Evolutionary conservation across 2,888 invertebrate species (phyloP).

Genomic region (Aphrophora alni): DNA sequence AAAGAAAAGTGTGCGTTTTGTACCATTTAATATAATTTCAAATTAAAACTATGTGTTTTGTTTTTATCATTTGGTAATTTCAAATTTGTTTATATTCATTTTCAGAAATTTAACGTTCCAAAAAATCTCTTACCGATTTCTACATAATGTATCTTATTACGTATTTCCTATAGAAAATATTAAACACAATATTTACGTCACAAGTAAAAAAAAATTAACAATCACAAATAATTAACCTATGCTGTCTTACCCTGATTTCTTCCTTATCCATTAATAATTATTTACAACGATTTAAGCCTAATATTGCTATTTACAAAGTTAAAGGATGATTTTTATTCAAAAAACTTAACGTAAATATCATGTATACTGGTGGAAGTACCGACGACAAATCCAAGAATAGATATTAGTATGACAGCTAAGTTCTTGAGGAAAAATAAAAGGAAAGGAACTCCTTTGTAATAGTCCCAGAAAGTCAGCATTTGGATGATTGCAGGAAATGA

Average conservation of each 20-base stretch:
- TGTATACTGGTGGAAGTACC: conserved; percentile 74
- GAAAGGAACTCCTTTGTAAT: conserved; percentile 61
- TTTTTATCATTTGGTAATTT: too few relatives aligned
- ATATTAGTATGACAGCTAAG: conserved; percentile 64
- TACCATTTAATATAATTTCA: too few relatives aligned
- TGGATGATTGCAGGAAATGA: conserved; percentile 92
- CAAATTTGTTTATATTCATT: too few relatives aligned
- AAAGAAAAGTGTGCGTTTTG: too few relatives aligned
- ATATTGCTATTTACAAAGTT: neutral
- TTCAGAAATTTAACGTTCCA: too few relatives aligned
- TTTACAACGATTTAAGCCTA: neutral
- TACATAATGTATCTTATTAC: too few relatives aligned
- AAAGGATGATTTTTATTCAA: conserved; percentile 44
- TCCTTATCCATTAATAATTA: neutral
- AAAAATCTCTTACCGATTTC: too few relatives aligned
- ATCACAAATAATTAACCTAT: too few relatives aligned
- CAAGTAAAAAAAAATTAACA: too few relatives aligned
- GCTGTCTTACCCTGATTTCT: neutral
- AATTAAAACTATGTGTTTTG: too few relatives aligned
- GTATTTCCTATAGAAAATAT: too few relatives aligned
- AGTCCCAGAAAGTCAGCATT: conserved; percentile 80
- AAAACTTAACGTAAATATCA: conserved; percentile 67
- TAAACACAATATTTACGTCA: too few relatives aligned
- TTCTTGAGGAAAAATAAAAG: conserved; percentile 50
- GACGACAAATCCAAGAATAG: conserved; percentile 69